Conservation (phyloP, 2,113 vertebrate genomes). For the Callionymus lyra region DNA sequence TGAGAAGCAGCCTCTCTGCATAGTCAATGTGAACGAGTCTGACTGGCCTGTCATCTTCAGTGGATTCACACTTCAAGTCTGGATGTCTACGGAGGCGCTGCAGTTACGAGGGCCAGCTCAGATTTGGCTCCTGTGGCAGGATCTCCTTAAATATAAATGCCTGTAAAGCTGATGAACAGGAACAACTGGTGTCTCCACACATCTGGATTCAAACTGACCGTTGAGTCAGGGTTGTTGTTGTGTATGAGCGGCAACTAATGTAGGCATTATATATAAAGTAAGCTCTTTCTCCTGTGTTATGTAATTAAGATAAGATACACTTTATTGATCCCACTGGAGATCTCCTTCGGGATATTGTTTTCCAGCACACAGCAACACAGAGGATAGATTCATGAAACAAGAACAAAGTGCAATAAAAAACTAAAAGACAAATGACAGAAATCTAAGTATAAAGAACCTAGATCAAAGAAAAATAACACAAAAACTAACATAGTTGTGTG, state of each 20-base stretch:
- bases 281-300: too few species aligned
- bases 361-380: too few species aligned
- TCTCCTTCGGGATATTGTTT: too few species aligned
- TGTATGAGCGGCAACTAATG: slow-evolving; percentile 14
- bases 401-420: too few species aligned
- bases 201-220: slow-evolving; percentile 16
- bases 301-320: too few species aligned
- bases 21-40: slow-evolving; percentile 38
- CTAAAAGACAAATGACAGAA: too few species aligned
- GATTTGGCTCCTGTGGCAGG: slow-evolving; percentile 33
- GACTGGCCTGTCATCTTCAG: slow-evolving; percentile 52
- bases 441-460: too few species aligned
- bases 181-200: slow-evolving; percentile 29
- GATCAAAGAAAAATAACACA: too few species aligned
- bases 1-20: slow-evolving; percentile 28
- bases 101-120: slow-evolving; percentile 32
- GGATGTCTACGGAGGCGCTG: slow-evolving; percentile 37
- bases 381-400: too few species aligned
- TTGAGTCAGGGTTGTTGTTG: slow-evolving; percentile 16
- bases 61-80: slow-evolving; percentile 37
- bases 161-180: slow-evolving; percentile 43
- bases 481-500: too few species aligned
- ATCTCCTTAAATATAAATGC: slow-evolving; percentile 66
- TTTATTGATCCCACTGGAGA: too few species aligned
- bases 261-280: too few species aligned